Base-by-base conservation (phyloP, 1,140 invertebrate genomes). In the Drosophila seguyi region DNA sequence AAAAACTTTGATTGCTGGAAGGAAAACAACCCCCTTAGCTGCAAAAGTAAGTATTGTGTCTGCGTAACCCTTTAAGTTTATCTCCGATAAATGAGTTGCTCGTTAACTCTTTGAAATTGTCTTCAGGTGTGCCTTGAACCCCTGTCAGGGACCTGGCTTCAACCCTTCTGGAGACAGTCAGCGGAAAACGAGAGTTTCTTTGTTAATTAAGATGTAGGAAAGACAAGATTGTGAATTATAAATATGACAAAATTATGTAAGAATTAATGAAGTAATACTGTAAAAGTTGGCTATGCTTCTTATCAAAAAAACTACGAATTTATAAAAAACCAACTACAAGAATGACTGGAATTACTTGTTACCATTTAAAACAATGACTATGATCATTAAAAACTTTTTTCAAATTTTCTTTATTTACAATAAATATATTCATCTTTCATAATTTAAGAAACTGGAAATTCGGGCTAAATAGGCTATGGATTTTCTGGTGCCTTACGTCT, bases 1-100 rank as follows among this genome's bases (percentile, higher is more conserved):
- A 90, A 84, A 90, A 84, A 52, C 58, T 44, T 57, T 79, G 75
- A 81, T 85, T 86, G 48, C 53, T 11, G 8, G 20, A 25, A 34
- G 18, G 11, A 25, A 39, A 67, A 27, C 71, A 68, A 68, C 69
- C 67, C 84, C 11, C 14, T 16, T 20, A 36, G 11, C 34, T 13
- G 34, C 11, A 11, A 11, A 20, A 36, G n/a, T 3, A 18, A 41
- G n/a, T 18, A 52, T 52, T 16, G 42, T 18, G 11, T 25, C 14
- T 41, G 4, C 29, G 6, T 80, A 76, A 75, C 68, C 75, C 79
- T 50, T 76, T 67, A 25, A 25, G 41, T 53, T 31, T 36, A 29
- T 69, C 47, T 52, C 13, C 0, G 10, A 38, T 38, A n/a, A 47
- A 57, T 50, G 14, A 39, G 34, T 45, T 27, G 63, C 50, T 72